Base-by-base conservation (phyloP, 2,797 vertebrate genomes). In the Sorex maritimensis region DNA sequence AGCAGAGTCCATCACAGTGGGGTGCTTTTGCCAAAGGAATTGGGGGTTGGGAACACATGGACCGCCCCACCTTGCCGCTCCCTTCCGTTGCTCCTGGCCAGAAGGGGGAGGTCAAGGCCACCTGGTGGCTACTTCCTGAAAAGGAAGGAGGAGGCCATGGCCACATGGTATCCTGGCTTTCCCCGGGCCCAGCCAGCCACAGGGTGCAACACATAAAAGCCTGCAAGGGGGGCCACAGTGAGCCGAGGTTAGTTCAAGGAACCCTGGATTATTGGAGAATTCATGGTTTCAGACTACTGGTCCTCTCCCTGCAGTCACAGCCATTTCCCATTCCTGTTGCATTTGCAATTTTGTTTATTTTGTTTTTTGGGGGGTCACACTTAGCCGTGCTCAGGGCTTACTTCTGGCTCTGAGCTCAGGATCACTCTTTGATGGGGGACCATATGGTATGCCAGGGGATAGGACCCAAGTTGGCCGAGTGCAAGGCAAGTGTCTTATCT, bases 121-220 rank as follows among this genome's bases (percentile, higher is more conserved):
- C 96, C 95, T 97, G 93, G 96, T 96, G 96, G 96, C 97, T 95
- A 73, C 96, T 98, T 97, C 97, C 96, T 97, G 97, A 97, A 98
- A 98, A 98, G 98, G 98, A 98, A 98, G 98, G 41, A 44, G 41
- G 41, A 98, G 97, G 97, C 81, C 94, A 95, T 97, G 97, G 97
- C 97, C 97, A 95, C 93, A 97, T 97, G 98, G 98, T 96, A 97
- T 98, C 98, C 98, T 97, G 97, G 97, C 97, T 98, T 98, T 97
- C 98, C 97, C 97, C 41, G 97, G 95, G 98, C 97, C 97, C 73
- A 98, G 97, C 94, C 98, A 98, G 98, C 97, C 97, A 95, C 0
- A 0, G 90, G 95, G 95, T 96, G 97, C 96, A 92, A 92, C 89
- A 91, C 67, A 67, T 92, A 93, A 93, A 96, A 98, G 97, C 97